These are phyloP conservation scores for Oreochromis grahami DNA, from an alignment of 2,797 vertebrate species.

Conservation along the genomic window DNA sequence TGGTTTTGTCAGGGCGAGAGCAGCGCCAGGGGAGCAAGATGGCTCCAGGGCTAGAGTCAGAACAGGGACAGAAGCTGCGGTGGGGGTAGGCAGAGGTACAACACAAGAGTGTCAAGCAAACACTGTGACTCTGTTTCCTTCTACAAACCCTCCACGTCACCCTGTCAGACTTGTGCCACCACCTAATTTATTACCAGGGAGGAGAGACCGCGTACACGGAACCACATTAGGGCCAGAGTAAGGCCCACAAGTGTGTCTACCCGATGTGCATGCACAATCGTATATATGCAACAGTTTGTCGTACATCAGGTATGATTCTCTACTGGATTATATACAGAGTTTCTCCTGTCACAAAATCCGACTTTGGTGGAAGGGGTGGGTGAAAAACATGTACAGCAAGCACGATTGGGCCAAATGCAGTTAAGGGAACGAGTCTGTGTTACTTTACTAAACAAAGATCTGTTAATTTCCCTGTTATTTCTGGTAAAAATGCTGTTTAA, in stretches of 20 bases:
- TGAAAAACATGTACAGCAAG: neutral
- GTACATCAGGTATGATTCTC: neutral
- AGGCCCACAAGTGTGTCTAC: constrained; percentile 2
- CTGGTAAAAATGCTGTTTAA: neutral
- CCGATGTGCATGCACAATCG: neutral
- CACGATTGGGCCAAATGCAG: neutral
- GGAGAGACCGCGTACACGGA: neutral
- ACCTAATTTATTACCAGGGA: constrained; percentile 62
- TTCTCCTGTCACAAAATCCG: neutral
- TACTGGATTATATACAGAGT: neutral
- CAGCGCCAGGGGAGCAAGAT: constrained; percentile 11
- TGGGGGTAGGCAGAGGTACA: neutral
- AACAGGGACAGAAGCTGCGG: neutral
- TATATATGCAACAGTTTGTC: neutral
- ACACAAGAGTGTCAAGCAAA: neutral
- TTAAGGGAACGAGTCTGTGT: neutral
- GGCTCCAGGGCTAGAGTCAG: neutral
- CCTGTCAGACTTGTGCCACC: constrained; percentile 53
- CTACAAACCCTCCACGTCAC: constrained; percentile 43
- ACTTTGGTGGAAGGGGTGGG: neutral
- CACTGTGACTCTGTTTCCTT: constrained; percentile 4
- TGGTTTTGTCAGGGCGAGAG: constrained; percentile 9
- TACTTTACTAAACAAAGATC: too few relatives aligned
- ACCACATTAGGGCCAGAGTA: constrained; percentile 7
- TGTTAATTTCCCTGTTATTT: neutral